Conservation (phyloP, 2,113 vertebrate genomes). For the Delphinapterus leucas region DNA sequence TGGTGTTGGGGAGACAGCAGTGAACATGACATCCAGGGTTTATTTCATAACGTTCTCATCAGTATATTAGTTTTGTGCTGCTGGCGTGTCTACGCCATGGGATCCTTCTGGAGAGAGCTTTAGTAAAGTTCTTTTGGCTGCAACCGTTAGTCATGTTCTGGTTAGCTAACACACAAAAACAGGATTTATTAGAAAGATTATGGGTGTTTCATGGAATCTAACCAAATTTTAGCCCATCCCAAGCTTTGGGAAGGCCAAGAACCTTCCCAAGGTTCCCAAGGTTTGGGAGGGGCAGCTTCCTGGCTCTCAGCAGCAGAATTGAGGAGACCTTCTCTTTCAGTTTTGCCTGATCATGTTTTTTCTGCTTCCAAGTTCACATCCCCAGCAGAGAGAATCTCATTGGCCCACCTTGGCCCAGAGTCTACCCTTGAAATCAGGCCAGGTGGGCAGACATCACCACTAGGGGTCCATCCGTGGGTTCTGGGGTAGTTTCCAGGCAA, state of each 20-base stretch:
- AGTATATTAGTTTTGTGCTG: neutral
- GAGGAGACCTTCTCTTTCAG: neutral
- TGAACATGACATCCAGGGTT: neutral
- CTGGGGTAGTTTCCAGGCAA: neutral
- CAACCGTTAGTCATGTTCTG: neutral
- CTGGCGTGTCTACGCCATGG: neutral
- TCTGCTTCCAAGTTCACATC: neutral
- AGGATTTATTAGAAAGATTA: neutral
- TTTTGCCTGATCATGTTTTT: neutral
- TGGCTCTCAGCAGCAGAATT: neutral
- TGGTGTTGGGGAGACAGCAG: neutral
- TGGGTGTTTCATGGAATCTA: neutral
- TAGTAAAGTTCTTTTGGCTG: neutral
- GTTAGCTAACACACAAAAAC: neutral
- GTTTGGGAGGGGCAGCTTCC: neutral
- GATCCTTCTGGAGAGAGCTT: neutral
- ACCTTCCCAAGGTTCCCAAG: neutral
- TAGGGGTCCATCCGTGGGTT: neutral
- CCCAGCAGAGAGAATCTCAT: neutral
- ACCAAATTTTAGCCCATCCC: neutral
- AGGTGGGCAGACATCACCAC: neutral
- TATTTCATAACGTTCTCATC: neutral
- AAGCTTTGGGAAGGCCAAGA: neutral
- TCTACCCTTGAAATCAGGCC: neutral
- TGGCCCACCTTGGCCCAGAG: neutral